These are phyloP conservation scores for Boulengerochromis microlepis DNA, from an alignment of 2,113 vertebrate species.

Conservation along the genomic window DNA sequence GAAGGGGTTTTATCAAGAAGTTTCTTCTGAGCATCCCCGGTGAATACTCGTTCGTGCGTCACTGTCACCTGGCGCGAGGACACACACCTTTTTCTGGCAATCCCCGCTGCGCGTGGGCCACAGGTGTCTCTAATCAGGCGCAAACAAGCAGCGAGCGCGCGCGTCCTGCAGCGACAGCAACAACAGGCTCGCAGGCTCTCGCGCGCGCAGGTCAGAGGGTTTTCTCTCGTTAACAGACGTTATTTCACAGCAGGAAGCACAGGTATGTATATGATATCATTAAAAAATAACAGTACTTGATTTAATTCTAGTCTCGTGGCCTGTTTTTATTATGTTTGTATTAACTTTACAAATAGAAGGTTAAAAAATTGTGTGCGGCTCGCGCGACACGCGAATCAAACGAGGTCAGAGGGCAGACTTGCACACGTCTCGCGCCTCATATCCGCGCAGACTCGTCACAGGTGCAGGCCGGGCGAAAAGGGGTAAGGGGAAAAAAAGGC, in stretches of 20 bases:
- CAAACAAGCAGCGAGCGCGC: constrained; percentile 34
- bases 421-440: constrained; percentile 58
- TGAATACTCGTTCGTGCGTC: constrained; percentile 25
- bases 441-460: constrained; percentile 63
- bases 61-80: constrained; percentile 30
- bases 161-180: constrained; percentile 22
- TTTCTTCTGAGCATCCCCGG: constrained; percentile 3
- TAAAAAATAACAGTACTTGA: background rate
- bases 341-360: background rate
- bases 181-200: background rate
- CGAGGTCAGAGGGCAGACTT: constrained; percentile 67
- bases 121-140: constrained; percentile 69
- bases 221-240: background rate
- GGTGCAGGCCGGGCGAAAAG: constrained; percentile 56
- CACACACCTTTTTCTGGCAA: constrained; percentile 1
- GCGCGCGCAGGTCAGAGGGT: background rate
- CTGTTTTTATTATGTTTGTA: background rate
- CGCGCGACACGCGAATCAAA: constrained; percentile 63
- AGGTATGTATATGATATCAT: background rate
- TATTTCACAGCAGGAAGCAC: background rate
- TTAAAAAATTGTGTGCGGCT: constrained; percentile 21
- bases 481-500: background rate
- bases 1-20: constrained; percentile 2
- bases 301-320: background rate
- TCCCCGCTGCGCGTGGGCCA: constrained; percentile 32